These are phyloP conservation scores for Trachemys scripta DNA, from an alignment of 2,113 vertebrate genomes.

Conservation along the genomic window DNA sequence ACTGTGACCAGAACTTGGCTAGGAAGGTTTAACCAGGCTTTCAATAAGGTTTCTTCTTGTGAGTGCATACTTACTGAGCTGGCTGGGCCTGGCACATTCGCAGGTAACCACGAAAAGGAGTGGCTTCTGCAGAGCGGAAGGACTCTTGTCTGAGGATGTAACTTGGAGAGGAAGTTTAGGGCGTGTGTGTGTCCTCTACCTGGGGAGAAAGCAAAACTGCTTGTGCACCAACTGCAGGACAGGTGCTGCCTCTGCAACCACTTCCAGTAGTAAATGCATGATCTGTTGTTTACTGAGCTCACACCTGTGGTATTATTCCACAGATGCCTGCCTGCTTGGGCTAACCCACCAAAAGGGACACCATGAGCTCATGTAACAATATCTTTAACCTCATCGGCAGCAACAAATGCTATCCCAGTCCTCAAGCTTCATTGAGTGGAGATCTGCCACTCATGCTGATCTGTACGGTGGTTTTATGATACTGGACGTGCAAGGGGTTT, in stretches of 20 bases:
- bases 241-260: background rate
- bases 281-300: background rate
- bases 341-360: rapidly evolving
- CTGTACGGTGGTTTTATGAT: background rate
- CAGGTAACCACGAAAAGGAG: background rate
- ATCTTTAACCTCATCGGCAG: background rate
- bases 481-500: background rate
- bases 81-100: background rate
- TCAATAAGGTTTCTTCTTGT: background rate
- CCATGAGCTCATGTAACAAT: rapidly evolving
- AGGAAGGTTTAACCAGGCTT: background rate
- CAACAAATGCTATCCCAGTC: background rate
- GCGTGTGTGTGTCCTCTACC: background rate
- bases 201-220: background rate
- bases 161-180: background rate
- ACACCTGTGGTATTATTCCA: background rate
- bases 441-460: background rate
- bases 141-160: background rate
- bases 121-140: background rate
- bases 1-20: background rate
- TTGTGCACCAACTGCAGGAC: background rate
- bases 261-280: background rate
- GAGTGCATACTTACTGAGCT: background rate
- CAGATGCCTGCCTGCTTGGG: background rate
- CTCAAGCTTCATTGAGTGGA: background rate